Percentiles rank a stretch among this genome's conserved stretches.
phyloP scores from a whole-genome alignment of 1,140 invertebrate species.

The Habropoda laboriosa region DNA sequence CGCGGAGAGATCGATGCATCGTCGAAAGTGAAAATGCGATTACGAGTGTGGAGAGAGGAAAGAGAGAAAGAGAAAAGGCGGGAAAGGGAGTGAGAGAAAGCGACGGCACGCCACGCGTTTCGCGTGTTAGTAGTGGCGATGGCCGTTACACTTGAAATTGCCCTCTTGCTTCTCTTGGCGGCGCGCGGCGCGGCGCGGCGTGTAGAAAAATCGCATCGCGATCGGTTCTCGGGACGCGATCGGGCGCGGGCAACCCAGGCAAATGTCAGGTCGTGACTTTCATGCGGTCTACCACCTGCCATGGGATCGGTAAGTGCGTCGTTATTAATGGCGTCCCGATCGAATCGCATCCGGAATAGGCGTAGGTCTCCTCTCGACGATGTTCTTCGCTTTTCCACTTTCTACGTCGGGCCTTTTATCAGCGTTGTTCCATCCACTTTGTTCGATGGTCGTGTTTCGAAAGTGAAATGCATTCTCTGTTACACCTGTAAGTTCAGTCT shows the following conservation, averaged over 20 bases:
- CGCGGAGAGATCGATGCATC: conserved; percentile 40
- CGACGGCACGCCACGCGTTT: conserved; percentile 53
- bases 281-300: conserved; percentile 79
- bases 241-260: conserved; percentile 69
- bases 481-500: background rate
- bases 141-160: conserved; percentile 69
- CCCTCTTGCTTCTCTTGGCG: conserved; percentile 51
- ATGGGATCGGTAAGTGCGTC: conserved; percentile 78
- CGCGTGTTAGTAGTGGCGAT: conserved; percentile 55
- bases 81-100: conserved; percentile 49
- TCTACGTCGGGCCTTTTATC: conserved; percentile 37
- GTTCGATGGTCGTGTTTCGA: background rate
- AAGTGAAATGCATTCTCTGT: background rate
- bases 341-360: conserved; percentile 78
- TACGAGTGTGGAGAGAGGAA: conserved; percentile 39
- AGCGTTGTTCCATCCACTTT: conserved; percentile 7
- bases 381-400: conserved; percentile 47
- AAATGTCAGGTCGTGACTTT: conserved; percentile 80
- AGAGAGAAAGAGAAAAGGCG: conserved; percentile 2
- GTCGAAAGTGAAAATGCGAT: conserved; percentile 65
- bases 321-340: conserved; percentile 78
- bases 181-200: too few relatives aligned
- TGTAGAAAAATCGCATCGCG: conserved; percentile 73
- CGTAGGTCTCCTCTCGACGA: conserved; percentile 74
- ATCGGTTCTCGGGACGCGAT: conserved; percentile 71